Evolutionary conservation across 2,113 vertebrate species (phyloP).

Genomic region (Andinoacara biseriatus): DNA sequence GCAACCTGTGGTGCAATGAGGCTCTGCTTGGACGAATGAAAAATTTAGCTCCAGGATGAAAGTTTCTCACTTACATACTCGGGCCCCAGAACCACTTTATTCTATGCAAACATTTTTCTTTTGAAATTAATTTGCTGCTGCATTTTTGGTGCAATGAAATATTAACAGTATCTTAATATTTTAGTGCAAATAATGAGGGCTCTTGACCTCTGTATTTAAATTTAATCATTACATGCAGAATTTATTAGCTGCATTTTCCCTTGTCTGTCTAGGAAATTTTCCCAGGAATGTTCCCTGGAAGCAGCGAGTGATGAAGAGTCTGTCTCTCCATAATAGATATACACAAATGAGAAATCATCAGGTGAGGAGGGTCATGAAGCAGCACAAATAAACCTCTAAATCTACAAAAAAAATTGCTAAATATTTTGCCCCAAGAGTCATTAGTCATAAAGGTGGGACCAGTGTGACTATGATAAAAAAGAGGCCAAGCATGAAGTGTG

Average conservation of each 20-base stretch:
- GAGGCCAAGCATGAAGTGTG: slow-evolving; percentile 36
- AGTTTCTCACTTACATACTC: slow-evolving; percentile 35
- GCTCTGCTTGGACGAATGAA: not conserved
- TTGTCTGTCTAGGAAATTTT: slow-evolving; percentile 37
- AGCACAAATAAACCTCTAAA: not conserved
- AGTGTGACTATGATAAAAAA: slow-evolving; percentile 9
- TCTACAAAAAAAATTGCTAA: not conserved
- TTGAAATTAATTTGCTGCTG: slow-evolving; percentile 63
- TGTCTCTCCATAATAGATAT: slow-evolving; percentile 16
- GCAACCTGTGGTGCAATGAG: not conserved
- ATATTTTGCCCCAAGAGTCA: not conserved
- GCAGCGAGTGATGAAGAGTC: not conserved
- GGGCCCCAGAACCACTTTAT: slow-evolving; percentile 23
- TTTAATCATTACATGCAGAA: slow-evolving; percentile 75
- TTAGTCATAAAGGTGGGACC: not conserved
- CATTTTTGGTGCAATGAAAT: slow-evolving; percentile 71
- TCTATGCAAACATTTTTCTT: slow-evolving; percentile 63
- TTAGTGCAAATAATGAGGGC: slow-evolving; percentile 76
- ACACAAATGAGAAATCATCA: not conserved
- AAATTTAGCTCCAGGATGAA: slow-evolving; percentile 32
- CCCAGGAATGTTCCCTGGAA: slow-evolving; percentile 15
- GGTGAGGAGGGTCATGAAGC: not conserved
- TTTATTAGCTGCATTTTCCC: slow-evolving; percentile 68
- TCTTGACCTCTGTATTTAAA: slow-evolving; percentile 77
- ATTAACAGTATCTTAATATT: slow-evolving; percentile 79